phyloP scores from a whole-genome alignment of 1,140 invertebrate genomes.

The Condylostylus longicornis region DNA sequence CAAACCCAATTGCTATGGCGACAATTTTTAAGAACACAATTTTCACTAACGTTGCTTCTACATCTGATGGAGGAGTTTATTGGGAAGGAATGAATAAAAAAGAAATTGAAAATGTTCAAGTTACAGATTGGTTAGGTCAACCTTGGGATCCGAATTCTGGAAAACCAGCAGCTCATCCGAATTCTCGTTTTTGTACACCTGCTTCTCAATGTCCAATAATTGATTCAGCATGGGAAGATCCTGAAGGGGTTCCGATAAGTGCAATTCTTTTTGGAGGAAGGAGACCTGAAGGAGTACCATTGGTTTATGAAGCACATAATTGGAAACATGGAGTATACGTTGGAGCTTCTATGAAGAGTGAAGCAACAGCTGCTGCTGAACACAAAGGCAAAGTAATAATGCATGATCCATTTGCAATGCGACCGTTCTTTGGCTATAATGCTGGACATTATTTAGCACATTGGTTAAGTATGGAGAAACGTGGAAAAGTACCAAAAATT shows the following conservation, averaged over 20 bases:
- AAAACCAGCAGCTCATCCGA: conserved; percentile 67
- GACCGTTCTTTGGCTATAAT: conserved; percentile 94
- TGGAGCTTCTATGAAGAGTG: conserved; percentile 77
- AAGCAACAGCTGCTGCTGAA: conserved; percentile 88
- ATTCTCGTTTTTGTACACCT: conserved; percentile 80
- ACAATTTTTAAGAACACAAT: conserved; percentile 77
- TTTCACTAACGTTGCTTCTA: conserved; percentile 88
- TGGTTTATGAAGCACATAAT: conserved; percentile 73
- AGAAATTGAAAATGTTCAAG: conserved; percentile 36
- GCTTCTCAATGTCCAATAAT: conserved; percentile 80
- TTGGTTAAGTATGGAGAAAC: conserved; percentile 64
- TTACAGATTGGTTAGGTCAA: conserved; percentile 65
- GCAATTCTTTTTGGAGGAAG: conserved; percentile 88
- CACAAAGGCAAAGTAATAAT: conserved; percentile 76
- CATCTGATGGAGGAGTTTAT: conserved; percentile 71
- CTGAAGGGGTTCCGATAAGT: conserved; percentile 70
- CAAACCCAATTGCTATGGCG: conserved; percentile 86
- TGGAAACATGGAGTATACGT: conserved; percentile 90
- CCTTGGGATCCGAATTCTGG: conserved; percentile 45
- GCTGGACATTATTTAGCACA: conserved; percentile 82
- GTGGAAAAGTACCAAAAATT: conserved; percentile 54
- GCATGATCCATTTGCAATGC: conserved; percentile 93
- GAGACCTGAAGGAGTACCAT: conserved; percentile 70
- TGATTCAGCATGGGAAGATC: conserved; percentile 62
- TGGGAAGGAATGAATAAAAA: conserved; percentile 89